These are phyloP conservation scores for Spodoptera exigua DNA, from an alignment of 2,888 invertebrate genomes.

Conservation along the genomic window DNA sequence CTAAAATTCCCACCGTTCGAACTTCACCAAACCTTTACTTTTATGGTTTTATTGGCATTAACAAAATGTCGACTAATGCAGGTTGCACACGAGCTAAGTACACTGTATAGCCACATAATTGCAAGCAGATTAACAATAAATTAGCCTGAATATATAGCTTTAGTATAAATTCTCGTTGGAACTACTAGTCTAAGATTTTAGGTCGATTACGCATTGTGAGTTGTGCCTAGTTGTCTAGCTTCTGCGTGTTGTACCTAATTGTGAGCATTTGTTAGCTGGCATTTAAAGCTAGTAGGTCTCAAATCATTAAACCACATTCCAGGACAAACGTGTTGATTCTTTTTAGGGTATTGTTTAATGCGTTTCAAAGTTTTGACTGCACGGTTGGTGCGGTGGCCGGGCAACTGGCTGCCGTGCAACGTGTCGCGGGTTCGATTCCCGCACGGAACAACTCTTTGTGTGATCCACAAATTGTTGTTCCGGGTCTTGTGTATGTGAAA, in stretches of 20 bases:
- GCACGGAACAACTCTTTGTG: too few species aligned
- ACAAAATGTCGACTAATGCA: background rate
- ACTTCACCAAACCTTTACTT: too few species aligned
- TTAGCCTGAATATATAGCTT: slow-evolving; percentile 61
- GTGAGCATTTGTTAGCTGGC: slow-evolving; percentile 41
- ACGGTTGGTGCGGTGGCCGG: too few species aligned
- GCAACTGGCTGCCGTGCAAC: too few species aligned
- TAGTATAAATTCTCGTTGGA: slow-evolving; percentile 62
- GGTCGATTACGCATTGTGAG: slow-evolving; percentile 64
- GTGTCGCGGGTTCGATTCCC: too few species aligned
- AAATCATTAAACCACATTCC: slow-evolving; percentile 28
- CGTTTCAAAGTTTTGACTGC: too few species aligned
- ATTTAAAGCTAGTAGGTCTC: slow-evolving; percentile 48
- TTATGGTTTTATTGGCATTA: background rate
- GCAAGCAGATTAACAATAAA: slow-evolving; percentile 66
- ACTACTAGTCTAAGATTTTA: slow-evolving; percentile 62
- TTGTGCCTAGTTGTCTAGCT: slow-evolving; percentile 24
- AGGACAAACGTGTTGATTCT: slow-evolving; percentile 25
- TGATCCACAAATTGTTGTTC: too few species aligned
- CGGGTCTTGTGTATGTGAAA: too few species aligned
- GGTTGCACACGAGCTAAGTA: slow-evolving; percentile 30
- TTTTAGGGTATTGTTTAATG: slow-evolving; percentile 11
- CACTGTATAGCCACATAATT: slow-evolving; percentile 56
- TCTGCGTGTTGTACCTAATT: background rate
- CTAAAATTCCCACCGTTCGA: slow-evolving; percentile 14